Conservation (phyloP, 2,888 invertebrate genomes). For the Ligdia adustata region DNA sequence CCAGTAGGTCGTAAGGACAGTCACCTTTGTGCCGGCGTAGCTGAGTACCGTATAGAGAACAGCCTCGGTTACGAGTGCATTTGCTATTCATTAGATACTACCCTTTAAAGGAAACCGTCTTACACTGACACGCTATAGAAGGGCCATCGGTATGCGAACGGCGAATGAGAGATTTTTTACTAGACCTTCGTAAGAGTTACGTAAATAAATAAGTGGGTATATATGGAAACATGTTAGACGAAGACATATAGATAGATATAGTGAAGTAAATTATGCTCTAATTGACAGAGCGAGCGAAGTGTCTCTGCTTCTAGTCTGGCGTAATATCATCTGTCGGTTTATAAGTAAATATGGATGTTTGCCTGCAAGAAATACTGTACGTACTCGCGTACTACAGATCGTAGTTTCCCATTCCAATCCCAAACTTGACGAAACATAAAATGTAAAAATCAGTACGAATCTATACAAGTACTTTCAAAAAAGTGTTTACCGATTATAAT, state of each 20-base stretch:
- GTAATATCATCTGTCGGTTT: too few relatives aligned
- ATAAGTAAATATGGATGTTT: too few relatives aligned
- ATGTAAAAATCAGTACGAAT: too few relatives aligned
- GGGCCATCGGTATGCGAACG: conserved; percentile 54
- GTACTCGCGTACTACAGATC: too few relatives aligned
- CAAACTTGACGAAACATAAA: too few relatives aligned
- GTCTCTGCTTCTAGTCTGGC: too few relatives aligned
- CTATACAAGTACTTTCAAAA: too few relatives aligned
- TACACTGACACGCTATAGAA: conserved; percentile 56
- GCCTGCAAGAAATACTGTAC: too few relatives aligned
- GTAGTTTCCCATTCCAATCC: too few relatives aligned
- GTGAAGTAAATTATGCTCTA: too few relatives aligned
- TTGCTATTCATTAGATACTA: conserved; percentile 73
- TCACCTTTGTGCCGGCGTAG: conserved; percentile 45
- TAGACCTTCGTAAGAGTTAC: conserved; percentile 55
- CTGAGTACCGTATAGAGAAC: conserved; percentile 52
- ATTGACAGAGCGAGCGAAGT: too few relatives aligned
- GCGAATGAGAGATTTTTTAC: conserved; percentile 51
- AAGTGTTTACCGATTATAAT: too few relatives aligned
- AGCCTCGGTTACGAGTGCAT: conserved; percentile 60
- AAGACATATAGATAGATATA: background rate
- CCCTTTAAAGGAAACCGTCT: conserved; percentile 67
- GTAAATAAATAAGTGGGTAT: conserved; percentile 52
- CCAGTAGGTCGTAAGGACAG: conserved; percentile 41
- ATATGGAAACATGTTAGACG: background rate